These are phyloP conservation scores for Sebastolobus altivelis DNA, from an alignment of 2,797 vertebrate species.

Conservation along the genomic window DNA sequence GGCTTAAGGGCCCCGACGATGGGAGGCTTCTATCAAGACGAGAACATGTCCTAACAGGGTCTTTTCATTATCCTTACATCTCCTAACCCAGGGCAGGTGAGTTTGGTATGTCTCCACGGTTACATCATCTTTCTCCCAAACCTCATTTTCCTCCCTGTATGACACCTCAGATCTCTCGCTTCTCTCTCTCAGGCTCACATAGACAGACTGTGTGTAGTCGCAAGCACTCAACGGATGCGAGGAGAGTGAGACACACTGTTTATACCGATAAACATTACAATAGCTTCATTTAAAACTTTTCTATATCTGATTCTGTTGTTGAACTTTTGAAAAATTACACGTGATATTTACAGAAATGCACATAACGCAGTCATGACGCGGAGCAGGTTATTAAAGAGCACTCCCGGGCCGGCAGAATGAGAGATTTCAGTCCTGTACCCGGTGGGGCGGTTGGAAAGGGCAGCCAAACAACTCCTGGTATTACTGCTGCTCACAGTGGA, in stretches of 20 bases:
- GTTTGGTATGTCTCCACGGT: conserved; percentile 59
- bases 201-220: conserved; percentile 9
- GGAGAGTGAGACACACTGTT: neutral
- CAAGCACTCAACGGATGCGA: neutral
- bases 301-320: conserved; percentile 1
- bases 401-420: conserved; percentile 29
- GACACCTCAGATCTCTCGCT: conserved; percentile 41
- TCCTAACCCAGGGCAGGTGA: conserved; percentile 55
- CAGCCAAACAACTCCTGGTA: conserved; percentile 65
- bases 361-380: neutral
- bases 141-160: conserved; percentile 39
- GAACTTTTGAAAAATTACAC: conserved; percentile 36
- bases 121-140: conserved; percentile 61
- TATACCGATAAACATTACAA: neutral
- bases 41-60: conserved; percentile 36
- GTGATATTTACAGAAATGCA: conserved; percentile 54
- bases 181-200: conserved; percentile 1
- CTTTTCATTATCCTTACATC: conserved; percentile 52
- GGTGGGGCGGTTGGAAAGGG: conserved; percentile 66
- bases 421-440: conserved; percentile 33
- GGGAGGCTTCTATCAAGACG: conserved; percentile 20
- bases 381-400: conserved; percentile 53
- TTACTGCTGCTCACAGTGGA: conserved; percentile 42
- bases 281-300: neutral
- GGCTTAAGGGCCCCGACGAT: conserved; percentile 21